Evolutionary conservation across 2,888 invertebrate genomes (phyloP).

Genomic region (Mythimna pallens): DNA sequence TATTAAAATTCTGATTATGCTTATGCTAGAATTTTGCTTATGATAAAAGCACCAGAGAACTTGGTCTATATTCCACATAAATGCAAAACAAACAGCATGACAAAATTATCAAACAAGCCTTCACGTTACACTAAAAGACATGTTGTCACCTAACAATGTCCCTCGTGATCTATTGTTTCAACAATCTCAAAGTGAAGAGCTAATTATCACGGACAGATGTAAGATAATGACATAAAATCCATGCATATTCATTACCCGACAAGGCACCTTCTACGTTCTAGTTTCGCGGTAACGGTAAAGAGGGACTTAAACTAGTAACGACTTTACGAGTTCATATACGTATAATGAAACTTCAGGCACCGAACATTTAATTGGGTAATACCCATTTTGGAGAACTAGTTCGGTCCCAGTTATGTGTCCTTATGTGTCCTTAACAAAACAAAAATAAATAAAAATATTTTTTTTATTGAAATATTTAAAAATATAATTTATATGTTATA

Average conservation of each 20-base stretch:
- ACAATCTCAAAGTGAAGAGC: background rate
- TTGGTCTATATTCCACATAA: background rate
- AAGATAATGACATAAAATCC: constrained; percentile 47
- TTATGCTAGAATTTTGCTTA: no score
- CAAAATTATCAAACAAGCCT: constrained; percentile 16
- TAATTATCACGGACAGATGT: constrained; percentile 35
- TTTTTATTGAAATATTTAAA: no score
- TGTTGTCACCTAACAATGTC: constrained; percentile 17
- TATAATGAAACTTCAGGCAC: constrained; percentile 47
- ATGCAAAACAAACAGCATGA: background rate
- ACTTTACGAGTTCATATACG: constrained; percentile 49
- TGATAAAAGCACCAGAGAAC: background rate
- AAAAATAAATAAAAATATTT: background rate
- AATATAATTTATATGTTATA: no score
- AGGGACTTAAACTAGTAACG: constrained; percentile 57
- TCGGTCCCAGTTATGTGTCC: constrained; percentile 27
- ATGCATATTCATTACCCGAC: constrained; percentile 43
- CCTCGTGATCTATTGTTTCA: constrained; percentile 9
- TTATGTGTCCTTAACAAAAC: constrained; percentile 36
- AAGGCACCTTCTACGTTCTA: constrained; percentile 28
- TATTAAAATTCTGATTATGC: no score
- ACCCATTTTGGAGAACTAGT: constrained; percentile 43
- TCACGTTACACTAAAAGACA: background rate
- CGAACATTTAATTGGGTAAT: constrained; percentile 56
- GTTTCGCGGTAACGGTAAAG: constrained; percentile 50